Evolutionary conservation across 2,888 invertebrate genomes (phyloP).

Genomic region (Tenodera sinensis): DNA sequence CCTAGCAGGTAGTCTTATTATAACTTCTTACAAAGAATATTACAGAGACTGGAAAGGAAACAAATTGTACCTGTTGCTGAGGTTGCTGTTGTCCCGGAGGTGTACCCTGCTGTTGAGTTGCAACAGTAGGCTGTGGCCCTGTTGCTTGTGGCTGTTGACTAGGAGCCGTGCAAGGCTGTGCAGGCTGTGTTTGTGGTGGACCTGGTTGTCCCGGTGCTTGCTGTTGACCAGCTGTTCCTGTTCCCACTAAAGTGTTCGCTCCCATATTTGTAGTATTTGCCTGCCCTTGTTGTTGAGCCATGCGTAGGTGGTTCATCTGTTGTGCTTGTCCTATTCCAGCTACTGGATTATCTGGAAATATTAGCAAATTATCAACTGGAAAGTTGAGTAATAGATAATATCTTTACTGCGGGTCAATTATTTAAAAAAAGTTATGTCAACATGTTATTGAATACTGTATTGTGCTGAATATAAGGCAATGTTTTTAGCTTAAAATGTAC

Average conservation of each 20-base stretch:
- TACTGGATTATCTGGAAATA: background rate
- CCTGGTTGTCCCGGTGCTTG: conserved; percentile 32
- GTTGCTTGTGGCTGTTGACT: conserved; percentile 34
- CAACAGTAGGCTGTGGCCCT: background rate
- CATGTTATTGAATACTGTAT: too few species aligned
- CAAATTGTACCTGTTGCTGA: conserved; percentile 1
- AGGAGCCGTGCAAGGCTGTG: conserved; percentile 42
- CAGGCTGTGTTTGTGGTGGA: conserved; percentile 3
- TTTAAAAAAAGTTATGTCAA: too few species aligned
- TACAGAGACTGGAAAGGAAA: too few species aligned
- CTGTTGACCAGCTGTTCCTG: conserved; percentile 40
- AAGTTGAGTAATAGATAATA: too few species aligned
- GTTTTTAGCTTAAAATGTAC: too few species aligned
- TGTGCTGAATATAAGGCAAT: too few species aligned
- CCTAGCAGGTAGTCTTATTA: too few species aligned
- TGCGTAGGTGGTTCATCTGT: conserved; percentile 35
- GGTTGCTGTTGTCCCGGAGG: background rate
- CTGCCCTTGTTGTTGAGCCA: conserved; percentile 39
- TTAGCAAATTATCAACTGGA: too few species aligned
- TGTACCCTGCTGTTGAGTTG: background rate
- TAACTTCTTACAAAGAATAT: too few species aligned
- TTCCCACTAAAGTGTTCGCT: conserved; percentile 44
- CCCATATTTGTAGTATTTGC: conserved; percentile 36
- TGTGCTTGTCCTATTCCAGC: conserved; percentile 28
- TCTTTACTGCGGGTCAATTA: too few species aligned